Evolutionary conservation across 53 echinoderm and acorn worm species (phyloP).

Genomic region (Mesocentrotus franciscanus): DNA sequence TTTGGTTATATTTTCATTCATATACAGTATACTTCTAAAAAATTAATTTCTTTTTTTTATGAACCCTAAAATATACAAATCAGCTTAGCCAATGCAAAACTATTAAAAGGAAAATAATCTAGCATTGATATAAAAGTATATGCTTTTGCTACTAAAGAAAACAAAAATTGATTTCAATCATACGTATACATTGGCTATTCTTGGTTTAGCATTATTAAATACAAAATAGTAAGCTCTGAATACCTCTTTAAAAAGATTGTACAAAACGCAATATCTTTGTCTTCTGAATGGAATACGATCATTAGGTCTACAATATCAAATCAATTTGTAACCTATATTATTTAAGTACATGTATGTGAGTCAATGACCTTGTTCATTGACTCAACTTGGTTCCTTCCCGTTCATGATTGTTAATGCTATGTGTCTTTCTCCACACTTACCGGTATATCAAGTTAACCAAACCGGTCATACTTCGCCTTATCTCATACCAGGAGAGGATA

Average conservation of each 20-base stretch:
- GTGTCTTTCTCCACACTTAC: no score
- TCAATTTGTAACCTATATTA: background rate
- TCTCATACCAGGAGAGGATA: background rate
- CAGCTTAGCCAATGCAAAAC: conserved; percentile 63
- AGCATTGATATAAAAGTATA: conserved; percentile 49
- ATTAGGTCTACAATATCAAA: background rate
- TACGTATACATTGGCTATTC: conserved; percentile 13
- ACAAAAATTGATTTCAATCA: conserved; percentile 23
- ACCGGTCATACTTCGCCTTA: background rate
- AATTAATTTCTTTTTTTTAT: conserved; percentile 57
- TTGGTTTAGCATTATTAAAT: conserved; percentile 2
- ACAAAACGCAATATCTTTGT: conserved; percentile 29
- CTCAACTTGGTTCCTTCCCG: background rate
- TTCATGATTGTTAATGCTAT: no score
- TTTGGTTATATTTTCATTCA: background rate
- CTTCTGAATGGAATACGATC: conserved; percentile 8
- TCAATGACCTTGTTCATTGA: background rate
- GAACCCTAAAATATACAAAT: conserved; percentile 68
- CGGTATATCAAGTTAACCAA: no score
- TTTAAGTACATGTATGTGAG: background rate
- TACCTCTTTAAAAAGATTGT: conserved; percentile 32
- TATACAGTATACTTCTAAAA: conserved; percentile 44
- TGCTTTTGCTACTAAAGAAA: conserved; percentile 38
- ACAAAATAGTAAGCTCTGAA: conserved; percentile 44
- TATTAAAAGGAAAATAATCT: conserved; percentile 20